A percentile compares a stretch with the other conserved stretches of the same genome.
Evolutionary conservation across 2,888 invertebrate species (phyloP).

Genomic region (Ptychoptera albimana): DNA sequence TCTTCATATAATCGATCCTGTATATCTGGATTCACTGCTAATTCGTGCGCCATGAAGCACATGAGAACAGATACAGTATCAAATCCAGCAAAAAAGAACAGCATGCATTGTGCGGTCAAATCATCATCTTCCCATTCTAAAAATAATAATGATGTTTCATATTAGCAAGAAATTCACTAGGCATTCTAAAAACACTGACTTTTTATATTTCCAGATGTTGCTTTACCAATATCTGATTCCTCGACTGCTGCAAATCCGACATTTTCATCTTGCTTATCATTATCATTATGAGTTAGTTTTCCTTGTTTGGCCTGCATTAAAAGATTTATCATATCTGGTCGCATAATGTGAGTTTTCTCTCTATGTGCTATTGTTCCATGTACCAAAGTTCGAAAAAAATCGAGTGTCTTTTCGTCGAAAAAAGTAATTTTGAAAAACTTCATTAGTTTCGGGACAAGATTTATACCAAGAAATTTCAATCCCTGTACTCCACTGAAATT

Average conservation of each 20-base stretch:
- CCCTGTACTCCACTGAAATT: slow-evolving; percentile 16
- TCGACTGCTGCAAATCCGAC: slow-evolving; percentile 12
- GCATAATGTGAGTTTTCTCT: slow-evolving; percentile 26
- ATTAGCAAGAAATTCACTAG: too few relatives aligned
- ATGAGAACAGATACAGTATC: too few relatives aligned
- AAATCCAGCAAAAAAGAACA: too few relatives aligned
- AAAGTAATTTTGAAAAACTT: slow-evolving; percentile 21
- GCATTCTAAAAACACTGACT: too few relatives aligned
- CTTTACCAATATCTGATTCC: slow-evolving; percentile 10
- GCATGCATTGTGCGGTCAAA: slow-evolving; percentile 38
- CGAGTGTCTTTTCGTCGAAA: slow-evolving; percentile 20
- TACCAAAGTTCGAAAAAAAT: slow-evolving; percentile 31
- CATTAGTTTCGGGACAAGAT: too few relatives aligned
- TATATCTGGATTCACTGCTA: too few relatives aligned
- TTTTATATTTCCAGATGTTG: background rate
- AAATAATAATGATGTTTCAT: background rate
- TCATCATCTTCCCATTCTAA: slow-evolving; percentile 32
- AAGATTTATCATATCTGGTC: slow-evolving; percentile 40
- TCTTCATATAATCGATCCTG: too few relatives aligned
- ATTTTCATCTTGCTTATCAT: slow-evolving; percentile 27
- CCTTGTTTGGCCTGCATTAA: too few relatives aligned
- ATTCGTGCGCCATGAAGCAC: too few relatives aligned
- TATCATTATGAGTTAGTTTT: too few relatives aligned
- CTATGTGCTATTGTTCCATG: slow-evolving; percentile 31
- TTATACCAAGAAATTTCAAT: too few relatives aligned